Conservation (phyloP, 1,140 invertebrate genomes). For the Trachymyrmex cornetzi region DNA sequence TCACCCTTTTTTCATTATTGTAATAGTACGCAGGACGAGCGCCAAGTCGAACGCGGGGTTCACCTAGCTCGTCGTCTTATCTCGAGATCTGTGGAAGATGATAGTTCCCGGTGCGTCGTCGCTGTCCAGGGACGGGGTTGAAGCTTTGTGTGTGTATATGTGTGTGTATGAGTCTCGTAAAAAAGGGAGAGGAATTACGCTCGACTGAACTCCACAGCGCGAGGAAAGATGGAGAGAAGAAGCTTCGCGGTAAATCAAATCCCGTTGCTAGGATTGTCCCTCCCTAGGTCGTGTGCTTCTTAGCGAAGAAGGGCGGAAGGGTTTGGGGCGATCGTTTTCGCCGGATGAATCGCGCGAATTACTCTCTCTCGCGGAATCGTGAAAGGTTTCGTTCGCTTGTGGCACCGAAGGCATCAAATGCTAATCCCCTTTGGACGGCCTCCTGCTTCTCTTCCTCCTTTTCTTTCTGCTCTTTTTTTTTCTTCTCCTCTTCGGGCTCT, state of each 20-base stretch:
- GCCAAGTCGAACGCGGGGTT: slow-evolving; percentile 33
- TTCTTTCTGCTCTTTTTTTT: neutral
- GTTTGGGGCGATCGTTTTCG: slow-evolving; percentile 63
- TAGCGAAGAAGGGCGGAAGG: slow-evolving; percentile 34
- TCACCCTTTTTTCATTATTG: slow-evolving; percentile 6
- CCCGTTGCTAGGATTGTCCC: slow-evolving; percentile 31
- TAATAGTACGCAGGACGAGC: slow-evolving; percentile 55
- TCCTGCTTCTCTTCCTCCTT: slow-evolving; percentile 31
- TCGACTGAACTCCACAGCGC: slow-evolving; percentile 65
- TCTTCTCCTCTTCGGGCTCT: slow-evolving; percentile 75
- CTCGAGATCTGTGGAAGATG: slow-evolving; percentile 59
- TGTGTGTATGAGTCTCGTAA: slow-evolving; percentile 64
- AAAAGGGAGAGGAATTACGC: slow-evolving; percentile 72
- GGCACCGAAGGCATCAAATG: slow-evolving; percentile 68
- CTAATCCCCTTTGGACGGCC: slow-evolving; percentile 68
- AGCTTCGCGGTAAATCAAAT: slow-evolving; percentile 21
- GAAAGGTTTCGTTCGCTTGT: slow-evolving; percentile 51
- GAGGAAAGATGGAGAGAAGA: slow-evolving; percentile 36
- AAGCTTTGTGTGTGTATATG: slow-evolving; percentile 61
- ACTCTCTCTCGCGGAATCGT: slow-evolving; percentile 34
- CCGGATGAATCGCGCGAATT: slow-evolving; percentile 26
- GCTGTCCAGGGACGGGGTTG: slow-evolving; percentile 68
- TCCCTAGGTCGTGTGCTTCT: slow-evolving; percentile 17
- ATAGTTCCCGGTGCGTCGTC: slow-evolving; percentile 51
- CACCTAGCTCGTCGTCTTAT: slow-evolving; percentile 43